Percentiles rank a stretch among this genome's conserved stretches.
Evolutionary conservation across 2,888 invertebrate genomes (phyloP).

Genomic region (Theristus sp.): DNA sequence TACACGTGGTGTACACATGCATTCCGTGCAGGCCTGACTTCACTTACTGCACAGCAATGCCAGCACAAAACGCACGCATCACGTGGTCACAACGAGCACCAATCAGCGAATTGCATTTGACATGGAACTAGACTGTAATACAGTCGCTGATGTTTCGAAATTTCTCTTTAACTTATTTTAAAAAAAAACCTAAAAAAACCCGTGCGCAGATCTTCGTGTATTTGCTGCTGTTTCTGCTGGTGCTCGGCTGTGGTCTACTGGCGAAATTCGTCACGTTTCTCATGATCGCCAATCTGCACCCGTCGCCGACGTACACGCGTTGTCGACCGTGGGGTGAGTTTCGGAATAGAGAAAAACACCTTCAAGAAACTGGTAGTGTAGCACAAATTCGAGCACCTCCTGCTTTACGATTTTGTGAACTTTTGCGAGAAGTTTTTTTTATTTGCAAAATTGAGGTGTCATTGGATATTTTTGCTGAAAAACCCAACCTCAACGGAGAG

Average conservation of each 20-base stretch:
- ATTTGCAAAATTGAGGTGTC: neutral
- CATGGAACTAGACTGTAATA: no score
- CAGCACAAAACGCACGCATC: no score
- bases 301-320: neutral
- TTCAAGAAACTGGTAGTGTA: no score
- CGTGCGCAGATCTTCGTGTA: slow-evolving; percentile 7
- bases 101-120: no score
- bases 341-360: neutral
- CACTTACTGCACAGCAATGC: no score
- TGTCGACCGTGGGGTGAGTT: slow-evolving; percentile 4
- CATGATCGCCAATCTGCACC: slow-evolving; percentile 5
- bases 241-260: slow-evolving; percentile 4
- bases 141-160: no score
- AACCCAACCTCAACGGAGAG: no score
- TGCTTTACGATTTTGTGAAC: neutral
- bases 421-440: neutral
- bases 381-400: neutral
- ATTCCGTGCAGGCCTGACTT: no score
- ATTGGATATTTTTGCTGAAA: neutral
- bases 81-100: no score
- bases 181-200: no score
- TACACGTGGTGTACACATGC: no score
- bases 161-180: no score
- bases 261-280: slow-evolving; percentile 6
- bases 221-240: slow-evolving; percentile 2